A percentile compares a stretch with the other conserved stretches of the same genome.
These are phyloP conservation scores for Parauchenoglanis punctatus DNA, from an alignment of 2,797 vertebrate species.

Conservation along the genomic window DNA sequence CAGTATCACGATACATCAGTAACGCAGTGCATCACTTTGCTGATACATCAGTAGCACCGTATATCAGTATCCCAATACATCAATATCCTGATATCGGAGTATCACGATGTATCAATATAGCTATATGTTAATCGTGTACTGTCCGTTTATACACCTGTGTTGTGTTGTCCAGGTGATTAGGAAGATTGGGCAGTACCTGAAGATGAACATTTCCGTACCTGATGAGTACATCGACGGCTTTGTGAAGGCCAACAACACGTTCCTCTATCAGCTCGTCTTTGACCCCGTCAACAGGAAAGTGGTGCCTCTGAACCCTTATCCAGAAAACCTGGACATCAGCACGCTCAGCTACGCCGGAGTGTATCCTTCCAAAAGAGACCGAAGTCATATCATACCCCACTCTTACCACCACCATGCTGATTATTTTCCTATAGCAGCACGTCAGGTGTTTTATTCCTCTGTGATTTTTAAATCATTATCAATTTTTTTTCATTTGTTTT, in stretches of 20 bases:
- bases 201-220: slow-evolving; percentile 85
- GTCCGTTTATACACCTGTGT: not conserved
- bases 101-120: not conserved
- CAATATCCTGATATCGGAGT: not conserved
- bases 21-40: no score
- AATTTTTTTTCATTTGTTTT: not conserved
- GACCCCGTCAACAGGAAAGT: slow-evolving; percentile 88
- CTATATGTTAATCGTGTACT: no score
- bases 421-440: not conserved
- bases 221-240: slow-evolving; percentile 92
- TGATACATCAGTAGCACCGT: not conserved
- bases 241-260: slow-evolving; percentile 91
- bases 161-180: slow-evolving; percentile 83
- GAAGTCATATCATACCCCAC: not conserved
- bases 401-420: not conserved
- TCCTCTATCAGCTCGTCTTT: slow-evolving; percentile 95
- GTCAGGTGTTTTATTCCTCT: not conserved
- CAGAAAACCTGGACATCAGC: slow-evolving; percentile 77
- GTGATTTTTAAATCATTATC: not conserved
- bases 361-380: slow-evolving; percentile 81
- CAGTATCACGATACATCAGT: not conserved
- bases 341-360: slow-evolving; percentile 86
- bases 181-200: slow-evolving; percentile 96
- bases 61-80: not conserved
- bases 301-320: slow-evolving; percentile 89